These are phyloP conservation scores for Bergia sp. DNA, from an alignment of 92 coral and sea anemone genomes.

Conservation along the genomic window DNA sequence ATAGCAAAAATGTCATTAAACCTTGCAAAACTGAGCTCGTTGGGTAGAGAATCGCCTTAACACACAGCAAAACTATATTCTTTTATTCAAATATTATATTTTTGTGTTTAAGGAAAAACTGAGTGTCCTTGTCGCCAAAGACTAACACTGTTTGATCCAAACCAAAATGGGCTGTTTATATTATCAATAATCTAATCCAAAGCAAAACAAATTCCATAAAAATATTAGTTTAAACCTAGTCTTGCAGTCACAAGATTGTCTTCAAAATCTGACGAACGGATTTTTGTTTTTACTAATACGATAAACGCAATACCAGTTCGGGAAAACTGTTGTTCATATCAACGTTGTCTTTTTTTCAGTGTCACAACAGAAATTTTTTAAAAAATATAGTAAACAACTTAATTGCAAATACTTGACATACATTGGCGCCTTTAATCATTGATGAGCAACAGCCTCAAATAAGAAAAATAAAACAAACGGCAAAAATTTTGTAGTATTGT, in stretches of 20 bases:
- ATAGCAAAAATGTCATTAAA: too few relatives aligned
- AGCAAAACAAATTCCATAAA: background rate
- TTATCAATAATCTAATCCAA: too few relatives aligned
- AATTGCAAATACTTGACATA: background rate
- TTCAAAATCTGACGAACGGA: too few relatives aligned
- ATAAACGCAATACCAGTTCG: background rate
- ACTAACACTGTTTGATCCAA: background rate
- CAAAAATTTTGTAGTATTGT: too few relatives aligned
- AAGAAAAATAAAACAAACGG: too few relatives aligned
- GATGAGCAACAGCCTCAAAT: background rate
- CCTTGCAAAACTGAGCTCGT: too few relatives aligned
- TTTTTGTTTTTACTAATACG: too few relatives aligned
- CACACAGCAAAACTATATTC: background rate
- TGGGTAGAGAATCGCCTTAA: background rate
- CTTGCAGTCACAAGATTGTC: background rate
- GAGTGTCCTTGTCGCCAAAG: background rate
- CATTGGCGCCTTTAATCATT: background rate
- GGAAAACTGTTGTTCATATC: background rate
- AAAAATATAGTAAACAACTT: background rate
- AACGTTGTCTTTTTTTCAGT: background rate
- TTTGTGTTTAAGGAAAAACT: background rate
- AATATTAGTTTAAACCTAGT: background rate
- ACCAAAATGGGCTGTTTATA: too few relatives aligned
- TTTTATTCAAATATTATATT: too few relatives aligned
- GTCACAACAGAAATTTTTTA: background rate